These are phyloP conservation scores for Clarias platycephalus DNA, from an alignment of 2,797 vertebrate species.

Conservation along the genomic window DNA sequence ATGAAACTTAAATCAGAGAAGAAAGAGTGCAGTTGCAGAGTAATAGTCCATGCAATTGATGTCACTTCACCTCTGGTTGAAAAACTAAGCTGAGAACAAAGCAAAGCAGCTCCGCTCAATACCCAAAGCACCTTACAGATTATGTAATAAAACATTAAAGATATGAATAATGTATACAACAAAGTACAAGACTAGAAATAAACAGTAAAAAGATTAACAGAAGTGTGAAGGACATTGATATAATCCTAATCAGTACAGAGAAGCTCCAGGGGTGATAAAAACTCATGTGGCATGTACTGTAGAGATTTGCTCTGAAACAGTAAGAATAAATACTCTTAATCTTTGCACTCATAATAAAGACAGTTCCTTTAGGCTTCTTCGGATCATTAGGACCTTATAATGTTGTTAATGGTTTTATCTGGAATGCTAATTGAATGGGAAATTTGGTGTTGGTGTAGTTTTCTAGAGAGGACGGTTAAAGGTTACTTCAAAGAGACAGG, in stretches of 20 bases:
- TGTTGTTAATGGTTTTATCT: not conserved
- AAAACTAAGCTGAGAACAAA: constrained; percentile 4
- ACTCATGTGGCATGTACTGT: not conserved
- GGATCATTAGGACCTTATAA: not conserved
- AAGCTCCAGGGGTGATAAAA: not conserved
- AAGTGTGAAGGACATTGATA: not conserved
- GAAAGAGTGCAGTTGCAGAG: not conserved
- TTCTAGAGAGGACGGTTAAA: not conserved
- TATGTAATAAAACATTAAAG: not conserved
- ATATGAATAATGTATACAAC: constrained; percentile 6
- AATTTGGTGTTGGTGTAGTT: not conserved
- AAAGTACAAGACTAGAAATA: not conserved
- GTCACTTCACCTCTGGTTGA: too few relatives aligned
- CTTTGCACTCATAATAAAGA: not conserved
- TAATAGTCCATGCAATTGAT: not conserved
- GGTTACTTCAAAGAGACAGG: not conserved
- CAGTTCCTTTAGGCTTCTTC: not conserved
- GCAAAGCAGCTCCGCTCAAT: not conserved
- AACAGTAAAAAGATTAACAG: not conserved
- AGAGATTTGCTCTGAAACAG: not conserved
- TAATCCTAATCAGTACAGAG: constrained; percentile 1
- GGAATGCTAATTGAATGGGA: not conserved
- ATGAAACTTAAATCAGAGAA: not conserved
- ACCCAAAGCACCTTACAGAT: not conserved
- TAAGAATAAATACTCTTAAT: constrained; percentile 2